Evolutionary conservation across 2,113 vertebrate species (phyloP).

Genomic region (Dicentrarchus labrax): DNA sequence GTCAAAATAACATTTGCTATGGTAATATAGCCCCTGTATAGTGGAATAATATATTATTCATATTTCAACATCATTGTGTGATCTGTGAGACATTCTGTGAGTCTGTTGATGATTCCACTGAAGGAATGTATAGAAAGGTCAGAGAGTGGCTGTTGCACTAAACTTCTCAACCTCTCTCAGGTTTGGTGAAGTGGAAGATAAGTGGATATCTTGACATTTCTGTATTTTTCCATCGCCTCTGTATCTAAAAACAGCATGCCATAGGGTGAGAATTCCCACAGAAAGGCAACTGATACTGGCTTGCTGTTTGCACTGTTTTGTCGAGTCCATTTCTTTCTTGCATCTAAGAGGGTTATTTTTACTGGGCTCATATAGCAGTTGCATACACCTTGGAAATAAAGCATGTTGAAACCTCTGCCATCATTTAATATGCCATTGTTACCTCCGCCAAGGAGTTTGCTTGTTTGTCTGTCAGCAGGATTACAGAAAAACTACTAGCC

Average conservation of each 20-base stretch:
- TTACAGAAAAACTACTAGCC: too few relatives aligned
- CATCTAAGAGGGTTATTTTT: constrained; percentile 30
- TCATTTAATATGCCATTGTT: not conserved
- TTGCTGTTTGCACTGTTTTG: constrained; percentile 31
- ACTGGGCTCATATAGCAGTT: constrained; percentile 6
- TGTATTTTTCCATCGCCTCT: constrained; percentile 36
- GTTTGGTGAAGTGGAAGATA: constrained; percentile 54
- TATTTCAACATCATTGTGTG: not conserved
- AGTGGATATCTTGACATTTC: constrained; percentile 67
- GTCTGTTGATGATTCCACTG: not conserved
- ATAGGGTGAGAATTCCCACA: constrained; percentile 37
- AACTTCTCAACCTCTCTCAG: constrained; percentile 40
- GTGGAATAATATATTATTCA: not conserved
- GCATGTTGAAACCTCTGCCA: not conserved
- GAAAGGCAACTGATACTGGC: constrained; percentile 31
- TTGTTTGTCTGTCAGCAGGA: too few relatives aligned
- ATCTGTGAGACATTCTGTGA: not conserved
- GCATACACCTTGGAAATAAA: not conserved
- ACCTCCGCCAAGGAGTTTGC: too few relatives aligned
- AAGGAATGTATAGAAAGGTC: constrained; percentile 43
- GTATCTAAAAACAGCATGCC: constrained; percentile 33
- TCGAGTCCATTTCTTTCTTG: not conserved
- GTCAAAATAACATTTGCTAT: not conserved
- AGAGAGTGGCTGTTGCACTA: constrained; percentile 17
- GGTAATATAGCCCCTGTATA: not conserved